These are phyloP conservation scores for Tricholaema leucomelas DNA, from an alignment of 2,113 vertebrate genomes.

Conservation along the genomic window DNA sequence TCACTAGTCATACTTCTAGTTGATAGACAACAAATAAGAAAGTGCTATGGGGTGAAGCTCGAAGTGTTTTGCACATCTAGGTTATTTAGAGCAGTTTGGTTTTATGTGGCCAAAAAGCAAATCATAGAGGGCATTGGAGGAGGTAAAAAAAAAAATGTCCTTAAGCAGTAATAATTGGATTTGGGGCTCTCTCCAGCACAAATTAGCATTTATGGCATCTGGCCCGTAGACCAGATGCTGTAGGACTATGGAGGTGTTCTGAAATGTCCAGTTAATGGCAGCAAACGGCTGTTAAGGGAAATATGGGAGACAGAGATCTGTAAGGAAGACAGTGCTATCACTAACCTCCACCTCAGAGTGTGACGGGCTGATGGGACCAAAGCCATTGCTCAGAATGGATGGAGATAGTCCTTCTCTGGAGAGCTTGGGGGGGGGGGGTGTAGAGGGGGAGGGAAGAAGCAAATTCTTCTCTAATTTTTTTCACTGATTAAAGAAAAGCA, in stretches of 20 bases:
- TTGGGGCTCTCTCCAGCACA: conserved; percentile 34
- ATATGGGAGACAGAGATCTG: background rate
- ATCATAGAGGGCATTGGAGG: background rate
- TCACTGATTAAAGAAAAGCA: background rate
- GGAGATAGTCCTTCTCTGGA: background rate
- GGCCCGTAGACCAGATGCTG: conserved; percentile 42
- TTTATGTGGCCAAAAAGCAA: background rate
- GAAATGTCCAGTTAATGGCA: conserved; percentile 15
- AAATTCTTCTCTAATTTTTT: background rate
- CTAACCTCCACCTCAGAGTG: background rate
- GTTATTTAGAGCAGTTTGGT: background rate
- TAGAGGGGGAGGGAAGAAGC: background rate
- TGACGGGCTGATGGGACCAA: background rate
- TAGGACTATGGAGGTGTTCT: conserved; percentile 29
- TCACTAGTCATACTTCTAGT: background rate
- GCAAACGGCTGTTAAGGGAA: background rate
- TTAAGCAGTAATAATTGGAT: conserved; percentile 60
- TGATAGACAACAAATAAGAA: background rate
- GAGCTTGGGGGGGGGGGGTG: accelerated
- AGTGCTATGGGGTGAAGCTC: background rate
- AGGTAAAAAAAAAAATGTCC: background rate
- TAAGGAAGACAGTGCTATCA: background rate
- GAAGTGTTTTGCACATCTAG: background rate
- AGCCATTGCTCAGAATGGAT: background rate
- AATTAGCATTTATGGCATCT: conserved; percentile 44